Evolutionary conservation across 1,140 invertebrate genomes (phyloP).

Genomic region (Zaprionus kolodkinae): DNA sequence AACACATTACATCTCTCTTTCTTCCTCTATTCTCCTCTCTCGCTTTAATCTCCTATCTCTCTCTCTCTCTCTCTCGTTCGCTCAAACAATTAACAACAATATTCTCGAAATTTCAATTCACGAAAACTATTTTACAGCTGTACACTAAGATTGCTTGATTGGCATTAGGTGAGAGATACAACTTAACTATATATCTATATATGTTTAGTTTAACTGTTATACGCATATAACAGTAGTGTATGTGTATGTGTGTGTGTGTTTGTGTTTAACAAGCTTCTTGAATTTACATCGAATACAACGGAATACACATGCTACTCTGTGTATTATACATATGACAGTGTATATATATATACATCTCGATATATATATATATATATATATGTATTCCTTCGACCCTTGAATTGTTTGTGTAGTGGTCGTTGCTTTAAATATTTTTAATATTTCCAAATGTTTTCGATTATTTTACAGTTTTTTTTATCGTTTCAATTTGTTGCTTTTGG

Average conservation of each 20-base stretch:
- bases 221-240: constrained; percentile 9
- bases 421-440: constrained; percentile 13
- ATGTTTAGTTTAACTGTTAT: neutral
- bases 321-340: constrained; percentile 4
- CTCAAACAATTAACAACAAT: constrained; percentile 47
- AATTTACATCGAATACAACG: constrained; percentile 17
- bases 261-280: constrained; percentile 28
- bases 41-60: constrained; percentile 16
- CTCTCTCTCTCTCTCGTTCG: constrained; percentile 24
- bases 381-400: constrained; percentile 17
- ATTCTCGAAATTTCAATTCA: constrained; percentile 37
- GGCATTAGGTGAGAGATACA: constrained; percentile 40
- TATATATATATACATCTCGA: no score
- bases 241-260: constrained; percentile 3
- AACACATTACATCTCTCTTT: constrained; percentile 71
- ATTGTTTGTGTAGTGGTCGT: constrained; percentile 17
- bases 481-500: constrained; percentile 17
- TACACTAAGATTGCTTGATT: constrained; percentile 62
- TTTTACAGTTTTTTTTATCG: constrained; percentile 8
- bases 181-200: constrained; percentile 28
- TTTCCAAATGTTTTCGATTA: constrained; percentile 9
- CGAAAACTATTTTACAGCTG: constrained; percentile 69
- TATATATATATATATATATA: constrained; percentile 12
- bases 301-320: neutral
- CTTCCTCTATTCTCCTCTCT: constrained; percentile 8